Evolutionary conservation across 2,888 invertebrate species (phyloP).

Genomic region (Parelbella ahira): DNA sequence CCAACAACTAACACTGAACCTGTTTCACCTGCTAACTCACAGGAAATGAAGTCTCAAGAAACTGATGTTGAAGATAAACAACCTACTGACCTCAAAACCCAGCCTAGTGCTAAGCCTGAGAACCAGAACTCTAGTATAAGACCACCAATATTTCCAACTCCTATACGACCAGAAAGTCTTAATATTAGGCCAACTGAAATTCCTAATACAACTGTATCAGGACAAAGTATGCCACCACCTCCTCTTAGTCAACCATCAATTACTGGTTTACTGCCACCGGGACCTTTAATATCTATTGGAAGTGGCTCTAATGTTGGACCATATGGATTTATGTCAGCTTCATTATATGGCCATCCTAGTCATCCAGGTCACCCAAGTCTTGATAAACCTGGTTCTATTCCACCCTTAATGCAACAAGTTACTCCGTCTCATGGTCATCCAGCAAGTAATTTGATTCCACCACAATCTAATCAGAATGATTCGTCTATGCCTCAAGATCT

Average conservation of each 20-base stretch:
- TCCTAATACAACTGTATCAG: conserved; percentile 54
- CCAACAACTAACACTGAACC: conserved; percentile 63
- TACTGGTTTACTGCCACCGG: conserved; percentile 78
- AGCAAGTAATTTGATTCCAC: conserved; percentile 52
- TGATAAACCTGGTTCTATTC: conserved; percentile 64
- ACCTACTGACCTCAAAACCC: conserved; percentile 70
- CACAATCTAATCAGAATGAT: conserved; percentile 60
- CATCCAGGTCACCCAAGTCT: conserved; percentile 56
- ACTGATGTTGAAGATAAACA: conserved; percentile 67
- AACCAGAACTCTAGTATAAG: conserved; percentile 48
- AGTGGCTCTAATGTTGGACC: conserved; percentile 79
- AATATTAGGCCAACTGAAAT: conserved; percentile 61
- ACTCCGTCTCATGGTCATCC: conserved; percentile 57
- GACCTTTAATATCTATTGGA: conserved; percentile 82
- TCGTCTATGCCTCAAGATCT: conserved; percentile 73
- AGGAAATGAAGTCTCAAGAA: conserved; percentile 62
- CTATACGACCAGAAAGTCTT: conserved; percentile 64
- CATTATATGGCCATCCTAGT: conserved; percentile 63
- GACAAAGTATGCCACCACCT: conserved; percentile 67
- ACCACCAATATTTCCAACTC: conserved; percentile 58
- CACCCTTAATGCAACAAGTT: conserved; percentile 64
- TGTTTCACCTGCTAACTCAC: conserved; percentile 67
- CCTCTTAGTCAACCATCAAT: conserved; percentile 78
- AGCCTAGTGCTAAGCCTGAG: conserved; percentile 58
- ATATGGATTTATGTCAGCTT: conserved; percentile 82